These are phyloP conservation scores for Ips typographus DNA, from an alignment of 1,140 invertebrate genomes.

Conservation along the genomic window DNA sequence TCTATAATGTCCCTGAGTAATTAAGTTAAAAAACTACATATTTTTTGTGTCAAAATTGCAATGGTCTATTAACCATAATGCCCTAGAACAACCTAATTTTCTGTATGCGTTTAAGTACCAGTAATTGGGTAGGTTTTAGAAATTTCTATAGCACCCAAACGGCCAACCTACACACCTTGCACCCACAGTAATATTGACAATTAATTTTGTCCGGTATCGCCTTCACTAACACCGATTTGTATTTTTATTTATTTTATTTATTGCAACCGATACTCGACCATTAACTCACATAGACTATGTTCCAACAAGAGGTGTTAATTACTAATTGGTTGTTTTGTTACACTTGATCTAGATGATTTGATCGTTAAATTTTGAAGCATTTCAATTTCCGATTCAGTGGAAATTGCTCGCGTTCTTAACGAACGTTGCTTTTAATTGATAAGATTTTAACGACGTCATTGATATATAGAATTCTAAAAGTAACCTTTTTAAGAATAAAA, in stretches of 20 bases:
- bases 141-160: conserved; percentile 25
- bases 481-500: too few relatives aligned
- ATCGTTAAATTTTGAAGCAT: not conserved
- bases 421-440: not conserved
- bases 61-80: too few relatives aligned
- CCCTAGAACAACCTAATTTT: too few relatives aligned
- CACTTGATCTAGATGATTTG: not conserved
- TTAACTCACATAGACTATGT: conserved; percentile 3
- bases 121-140: conserved; percentile 27
- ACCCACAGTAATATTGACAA: conserved; percentile 28
- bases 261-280: conserved; percentile 4
- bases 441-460: conserved; percentile 1
- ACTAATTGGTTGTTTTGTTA: not conserved
- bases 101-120: not conserved
- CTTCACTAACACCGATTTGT: conserved; percentile 22
- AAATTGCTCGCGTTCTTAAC: not conserved
- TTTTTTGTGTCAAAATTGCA: too few relatives aligned
- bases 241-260: conserved; percentile 27
- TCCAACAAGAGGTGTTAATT: not conserved
- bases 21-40: too few relatives aligned
- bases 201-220: conserved; percentile 28
- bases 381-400: not conserved
- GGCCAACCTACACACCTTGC: conserved; percentile 18
- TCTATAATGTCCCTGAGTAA: too few relatives aligned
- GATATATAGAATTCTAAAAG: not conserved